Conservation (phyloP, 2,888 invertebrate genomes). For the Muscina levida region DNA sequence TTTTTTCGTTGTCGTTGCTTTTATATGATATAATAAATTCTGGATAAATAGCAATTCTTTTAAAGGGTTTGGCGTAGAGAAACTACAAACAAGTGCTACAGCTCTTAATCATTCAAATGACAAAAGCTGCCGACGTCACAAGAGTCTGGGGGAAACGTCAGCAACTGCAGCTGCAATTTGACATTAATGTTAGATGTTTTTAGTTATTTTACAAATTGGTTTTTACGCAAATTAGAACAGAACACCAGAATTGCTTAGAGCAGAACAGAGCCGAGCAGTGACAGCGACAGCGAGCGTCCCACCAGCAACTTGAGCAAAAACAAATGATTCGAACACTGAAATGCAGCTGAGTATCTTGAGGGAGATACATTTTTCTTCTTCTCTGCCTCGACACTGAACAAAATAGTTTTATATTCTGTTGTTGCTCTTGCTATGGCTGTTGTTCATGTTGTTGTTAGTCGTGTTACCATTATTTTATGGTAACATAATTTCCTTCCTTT, state of each 20-base stretch:
- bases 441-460: no score
- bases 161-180: slow-evolving; percentile 39
- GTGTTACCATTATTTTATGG: slow-evolving; percentile 56
- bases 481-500: slow-evolving; percentile 58
- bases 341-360: slow-evolving; percentile 51
- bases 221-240: slow-evolving; percentile 59
- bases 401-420: slow-evolving; percentile 10
- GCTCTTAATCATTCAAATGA: slow-evolving; percentile 29
- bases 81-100: slow-evolving; percentile 6
- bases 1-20: not conserved
- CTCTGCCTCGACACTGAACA: slow-evolving; percentile 15
- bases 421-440: no score
- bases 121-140: not conserved
- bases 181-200: slow-evolving; percentile 45
- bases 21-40: not conserved
- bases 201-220: slow-evolving; percentile 61
- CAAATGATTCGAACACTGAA: slow-evolving; percentile 37
- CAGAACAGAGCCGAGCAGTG: no score
- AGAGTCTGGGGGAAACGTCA: not conserved
- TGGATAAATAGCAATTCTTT: slow-evolving; percentile 18
- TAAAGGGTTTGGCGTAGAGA: not conserved
- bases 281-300: no score
- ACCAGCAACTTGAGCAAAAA: slow-evolving; percentile 36
- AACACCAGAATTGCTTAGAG: slow-evolving; percentile 13
- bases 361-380: slow-evolving; percentile 14